phyloP scores from a whole-genome alignment of 2,888 invertebrate genomes.

The Dynastes tityus region DNA sequence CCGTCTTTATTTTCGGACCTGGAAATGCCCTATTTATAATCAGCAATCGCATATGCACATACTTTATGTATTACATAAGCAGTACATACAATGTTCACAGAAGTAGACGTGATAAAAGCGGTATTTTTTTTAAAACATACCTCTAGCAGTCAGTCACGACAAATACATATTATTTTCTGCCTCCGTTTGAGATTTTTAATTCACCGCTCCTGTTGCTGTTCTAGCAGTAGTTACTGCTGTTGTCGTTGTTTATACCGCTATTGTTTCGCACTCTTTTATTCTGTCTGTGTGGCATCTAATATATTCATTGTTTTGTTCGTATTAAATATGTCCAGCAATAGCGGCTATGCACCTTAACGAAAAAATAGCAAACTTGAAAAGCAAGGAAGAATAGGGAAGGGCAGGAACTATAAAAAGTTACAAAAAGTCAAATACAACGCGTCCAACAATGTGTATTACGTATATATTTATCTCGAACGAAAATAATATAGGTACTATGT shows the following conservation, averaged over 20 bases:
- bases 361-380: constrained; percentile 22
- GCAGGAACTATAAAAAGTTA: constrained; percentile 21
- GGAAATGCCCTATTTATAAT: background rate
- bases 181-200: constrained; percentile 66
- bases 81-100: background rate
- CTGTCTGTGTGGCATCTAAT: constrained; percentile 70
- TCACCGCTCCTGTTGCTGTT: constrained; percentile 50
- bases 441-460: constrained; percentile 15
- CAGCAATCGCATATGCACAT: background rate
- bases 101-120: constrained; percentile 57
- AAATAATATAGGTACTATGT: constrained; percentile 50
- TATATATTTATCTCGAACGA: constrained; percentile 46
- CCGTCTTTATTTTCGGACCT: too few relatives aligned
- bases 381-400: constrained; percentile 18
- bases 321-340: constrained; percentile 57
- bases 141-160: constrained; percentile 67
- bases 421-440: constrained; percentile 17
- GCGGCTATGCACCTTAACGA: constrained; percentile 15
- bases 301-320: constrained; percentile 68
- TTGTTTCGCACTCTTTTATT: constrained; percentile 70
- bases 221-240: constrained; percentile 19
- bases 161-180: constrained; percentile 69
- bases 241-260: constrained; percentile 69
- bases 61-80: background rate
- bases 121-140: constrained; percentile 58